A percentile compares a stretch with the other conserved stretches of the same genome.
Evolutionary conservation across 2,888 invertebrate species (phyloP).

Genomic region (Aphelenchoides bicaudatus): DNA sequence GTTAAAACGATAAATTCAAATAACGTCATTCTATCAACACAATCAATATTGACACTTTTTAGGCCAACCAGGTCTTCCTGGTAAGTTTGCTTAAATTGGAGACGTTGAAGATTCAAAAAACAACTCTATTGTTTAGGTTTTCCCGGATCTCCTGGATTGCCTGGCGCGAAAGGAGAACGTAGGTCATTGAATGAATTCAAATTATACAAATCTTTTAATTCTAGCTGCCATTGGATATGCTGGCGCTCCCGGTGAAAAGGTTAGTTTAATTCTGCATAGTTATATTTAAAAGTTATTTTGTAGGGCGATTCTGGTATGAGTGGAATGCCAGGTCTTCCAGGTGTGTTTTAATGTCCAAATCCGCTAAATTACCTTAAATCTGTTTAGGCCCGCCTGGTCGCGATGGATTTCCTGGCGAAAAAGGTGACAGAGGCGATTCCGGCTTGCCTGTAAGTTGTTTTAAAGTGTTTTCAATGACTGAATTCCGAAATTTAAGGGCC

Average conservation of each 20-base stretch:
- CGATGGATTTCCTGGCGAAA: constrained; percentile 60
- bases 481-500: constrained; percentile 52
- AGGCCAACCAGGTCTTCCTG: constrained; percentile 22
- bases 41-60: constrained; percentile 15
- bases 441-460: constrained; percentile 49
- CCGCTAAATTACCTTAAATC: too few relatives aligned
- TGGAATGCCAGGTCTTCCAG: constrained; percentile 66
- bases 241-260: constrained; percentile 66
- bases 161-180: constrained; percentile 58
- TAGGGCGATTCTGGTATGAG: constrained; percentile 67
- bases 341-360: too few relatives aligned
- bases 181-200: too few relatives aligned
- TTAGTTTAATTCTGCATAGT: constrained; percentile 63
- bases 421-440: constrained; percentile 60
- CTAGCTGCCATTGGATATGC: constrained; percentile 53
- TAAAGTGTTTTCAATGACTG: not conserved
- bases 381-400: constrained; percentile 58
- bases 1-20: too few relatives aligned
- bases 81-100: not conserved
- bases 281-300: constrained; percentile 13
- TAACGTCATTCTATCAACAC: too few relatives aligned
- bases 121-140: constrained; percentile 81
- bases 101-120: constrained; percentile 66
- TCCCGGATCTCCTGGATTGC: constrained; percentile 68
- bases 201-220: constrained; percentile 17